Conservation (phyloP, 2,888 invertebrate genomes). For the Odontomyia ornata region DNA sequence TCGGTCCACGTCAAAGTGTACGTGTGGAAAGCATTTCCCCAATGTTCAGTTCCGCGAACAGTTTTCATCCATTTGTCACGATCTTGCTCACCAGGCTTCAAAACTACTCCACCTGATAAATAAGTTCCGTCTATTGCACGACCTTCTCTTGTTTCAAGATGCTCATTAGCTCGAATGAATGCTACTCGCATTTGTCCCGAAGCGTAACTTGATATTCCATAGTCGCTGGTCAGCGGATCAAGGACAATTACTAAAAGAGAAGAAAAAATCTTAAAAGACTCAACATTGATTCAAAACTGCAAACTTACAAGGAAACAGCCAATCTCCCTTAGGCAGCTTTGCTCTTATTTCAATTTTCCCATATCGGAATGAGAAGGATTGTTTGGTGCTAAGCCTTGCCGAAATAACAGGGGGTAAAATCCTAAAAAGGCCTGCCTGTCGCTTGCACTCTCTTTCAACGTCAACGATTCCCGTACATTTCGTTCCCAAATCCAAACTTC, state of each 20-base stretch:
- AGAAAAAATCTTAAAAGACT: constrained; percentile 6
- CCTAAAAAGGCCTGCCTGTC: constrained; percentile 57
- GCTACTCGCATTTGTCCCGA: constrained; percentile 79
- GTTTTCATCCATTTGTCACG: constrained; percentile 64
- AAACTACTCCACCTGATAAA: constrained; percentile 57
- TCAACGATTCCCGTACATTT: constrained; percentile 66
- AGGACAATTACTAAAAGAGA: constrained; percentile 70
- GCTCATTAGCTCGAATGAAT: constrained; percentile 72
- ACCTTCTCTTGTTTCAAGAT: constrained; percentile 54
- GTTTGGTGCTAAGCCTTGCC: constrained; percentile 70
- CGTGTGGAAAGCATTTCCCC: constrained; percentile 72
- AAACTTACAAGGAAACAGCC: constrained; percentile 76
- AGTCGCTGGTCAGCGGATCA: constrained; percentile 71
- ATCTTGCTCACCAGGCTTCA: constrained; percentile 56
- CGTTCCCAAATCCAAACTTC: constrained; percentile 60
- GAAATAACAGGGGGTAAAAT: constrained; percentile 77
- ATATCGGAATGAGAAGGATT: constrained; percentile 73
- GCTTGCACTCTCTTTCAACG: constrained; percentile 60
- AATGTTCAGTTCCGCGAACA: constrained; percentile 62
- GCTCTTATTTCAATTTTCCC: constrained; percentile 76
- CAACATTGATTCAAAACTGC: not conserved
- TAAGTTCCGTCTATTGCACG: constrained; percentile 56
- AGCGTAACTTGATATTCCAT: constrained; percentile 69
- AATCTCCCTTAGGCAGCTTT: constrained; percentile 78
- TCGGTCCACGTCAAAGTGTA: constrained; percentile 74